Base-by-base conservation (phyloP, 2,888 invertebrate genomes). In the Epirrhoe tristata region DNA sequence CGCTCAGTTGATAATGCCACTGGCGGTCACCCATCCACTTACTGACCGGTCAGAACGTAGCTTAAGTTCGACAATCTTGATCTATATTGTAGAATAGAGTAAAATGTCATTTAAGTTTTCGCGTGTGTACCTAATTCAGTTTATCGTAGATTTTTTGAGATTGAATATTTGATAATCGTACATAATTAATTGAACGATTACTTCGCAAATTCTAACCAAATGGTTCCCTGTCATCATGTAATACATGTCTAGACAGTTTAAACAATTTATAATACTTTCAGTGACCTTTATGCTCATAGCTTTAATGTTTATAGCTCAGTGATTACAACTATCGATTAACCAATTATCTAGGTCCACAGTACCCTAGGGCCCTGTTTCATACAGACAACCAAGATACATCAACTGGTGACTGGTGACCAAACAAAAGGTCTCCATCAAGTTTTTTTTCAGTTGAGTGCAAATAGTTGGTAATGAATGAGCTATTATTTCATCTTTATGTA, bases 251-350 rank as follows among this genome's bases (percentile, higher is more conserved):
- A 24, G 39, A 12, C 32, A 32, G 32, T 58, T 50, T 58, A 32
- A 58, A n/a, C 14, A 51, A 58, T 48, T 58, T 7, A 58, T 58
- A 36, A 43, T 14, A 51, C 16, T 59, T 59, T 59, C 43, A 31
- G 59, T 53, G 52, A 59, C 52, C 59, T 59, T 39, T 59, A 51
- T 36, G 0, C 7, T 50, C 24, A 59, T 59, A 36, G n/a, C 24
- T 12, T 24, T 59, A 8, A 39, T 24, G 52, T 43, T 59, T 6
- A 59, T 59, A 51, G 31, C 52, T 58, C 64, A 48, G 31, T 61
- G 64, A 64, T 68, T 67, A 48, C 39, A 56, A 52, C 51, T 55
- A 63, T 65, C 64, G 51, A 68, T 64, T 58, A 61, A 51, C 61
- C 68, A 61, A 68, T 68, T 62, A 69, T 53, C 65, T 36, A 12